Base-by-base conservation (phyloP, 2,888 invertebrate genomes). In the Gasteruption jaculator region DNA sequence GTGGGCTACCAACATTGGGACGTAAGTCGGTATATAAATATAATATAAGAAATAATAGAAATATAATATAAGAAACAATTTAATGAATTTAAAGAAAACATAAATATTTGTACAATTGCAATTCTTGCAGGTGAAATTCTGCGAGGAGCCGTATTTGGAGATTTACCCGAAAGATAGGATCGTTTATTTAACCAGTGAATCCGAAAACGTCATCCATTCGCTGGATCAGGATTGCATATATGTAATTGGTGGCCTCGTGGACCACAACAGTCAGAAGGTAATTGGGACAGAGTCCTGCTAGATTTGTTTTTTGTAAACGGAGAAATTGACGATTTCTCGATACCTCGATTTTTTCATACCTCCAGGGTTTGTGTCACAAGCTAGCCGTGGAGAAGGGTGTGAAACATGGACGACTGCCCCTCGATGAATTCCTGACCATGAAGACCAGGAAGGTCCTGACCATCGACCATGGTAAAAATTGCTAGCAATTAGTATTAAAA, bases 181-280 rank as follows among this genome's bases (percentile, higher is more conserved):
- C 38, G 80, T 96, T 1, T 99, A 97, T 72, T 76, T 99, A 51
- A 87, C 89, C 4, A 92, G 94, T 71, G 97, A 99, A 71, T 96
- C 96, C 10, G 85, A 90, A 32, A 91, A 91, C 74, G 73, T 91
- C 5, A 78, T 97, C 50, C 78, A 81, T 41, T 69, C 71, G 38
- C 75, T 94, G 57, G 84, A 89, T 54, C 79, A 85, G 15, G 78
- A 83, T 48, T 85, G 85, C 63, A 80, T 85, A 31, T 99, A 97
- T 63, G 82, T 99, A 35, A 96, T 99, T 67, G 99, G 99, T 26
- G 99, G 96, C 18, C 74, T 99, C 30, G 94, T 99, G 0, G 99
- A 99, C 74, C 97, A 99, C 67, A 99, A 99, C 73, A 80, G 86
- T 55, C 87, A 94, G 54, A 97, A 96, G 78, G 89, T 65, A 55